These are phyloP conservation scores for Spodoptera picta DNA, from an alignment of 2,888 invertebrate species.

Conservation along the genomic window DNA sequence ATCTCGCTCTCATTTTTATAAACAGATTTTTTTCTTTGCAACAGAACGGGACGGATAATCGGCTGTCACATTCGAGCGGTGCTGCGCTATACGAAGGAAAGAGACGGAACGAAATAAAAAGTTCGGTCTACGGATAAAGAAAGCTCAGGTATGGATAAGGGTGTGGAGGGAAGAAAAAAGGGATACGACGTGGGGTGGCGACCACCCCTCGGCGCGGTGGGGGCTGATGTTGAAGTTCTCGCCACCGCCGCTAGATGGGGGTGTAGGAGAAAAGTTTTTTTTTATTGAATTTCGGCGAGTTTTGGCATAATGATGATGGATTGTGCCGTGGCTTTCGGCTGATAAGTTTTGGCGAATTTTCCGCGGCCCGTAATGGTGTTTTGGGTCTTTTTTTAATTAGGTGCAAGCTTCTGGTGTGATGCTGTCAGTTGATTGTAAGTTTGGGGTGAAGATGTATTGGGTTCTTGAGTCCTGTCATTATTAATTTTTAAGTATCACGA, in stretches of 20 bases:
- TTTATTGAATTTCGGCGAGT: conserved; percentile 87
- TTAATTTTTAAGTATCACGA: conserved; percentile 13
- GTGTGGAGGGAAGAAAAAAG: conserved; percentile 88
- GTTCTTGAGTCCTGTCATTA: conserved; percentile 8
- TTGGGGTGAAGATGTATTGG: conserved; percentile 41
- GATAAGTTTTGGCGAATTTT: conserved; percentile 84
- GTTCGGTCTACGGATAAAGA: conserved; percentile 86
- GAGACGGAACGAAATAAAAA: conserved; percentile 83
- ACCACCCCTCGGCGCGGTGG: conserved; percentile 73
- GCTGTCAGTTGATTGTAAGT: conserved; percentile 64
- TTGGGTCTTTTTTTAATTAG: conserved; percentile 80
- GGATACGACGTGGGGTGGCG: conserved; percentile 84
- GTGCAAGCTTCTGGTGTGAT: conserved; percentile 60
- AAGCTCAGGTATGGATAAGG: conserved; percentile 88
- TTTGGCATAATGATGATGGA: conserved; percentile 88
- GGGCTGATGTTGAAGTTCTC: conserved; percentile 73
- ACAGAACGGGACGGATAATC: conserved; percentile 66
- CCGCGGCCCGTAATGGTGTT: conserved; percentile 81
- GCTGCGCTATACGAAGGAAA: conserved; percentile 57
- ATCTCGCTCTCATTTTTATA: conserved; percentile 84
- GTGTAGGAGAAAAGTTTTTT: conserved; percentile 78
- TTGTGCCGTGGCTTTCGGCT: conserved; percentile 83
- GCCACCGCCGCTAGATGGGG: conserved; percentile 84
- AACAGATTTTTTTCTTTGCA: conserved; percentile 86
- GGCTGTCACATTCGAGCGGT: conserved; percentile 56